Evolutionary conservation across 2,888 invertebrate genomes (phyloP).

Genomic region (Loripinus fragilis): DNA sequence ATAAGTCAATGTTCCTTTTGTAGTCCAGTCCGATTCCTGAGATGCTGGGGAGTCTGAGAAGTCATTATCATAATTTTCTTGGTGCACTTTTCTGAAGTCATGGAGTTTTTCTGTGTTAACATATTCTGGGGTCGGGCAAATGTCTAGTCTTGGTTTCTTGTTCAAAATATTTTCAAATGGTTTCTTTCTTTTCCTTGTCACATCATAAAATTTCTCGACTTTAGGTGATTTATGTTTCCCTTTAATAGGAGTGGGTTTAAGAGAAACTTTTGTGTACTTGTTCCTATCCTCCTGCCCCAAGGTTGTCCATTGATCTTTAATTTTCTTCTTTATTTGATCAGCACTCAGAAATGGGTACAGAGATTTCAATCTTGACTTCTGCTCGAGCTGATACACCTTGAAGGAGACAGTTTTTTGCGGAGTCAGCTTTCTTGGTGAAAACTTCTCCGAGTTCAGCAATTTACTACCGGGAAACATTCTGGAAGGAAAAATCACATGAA

Average conservation of each 20-base stretch:
- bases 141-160: slow-evolving; percentile 20
- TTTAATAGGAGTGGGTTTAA: slow-evolving; percentile 45
- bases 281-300: slow-evolving; percentile 45
- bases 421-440: slow-evolving; percentile 1
- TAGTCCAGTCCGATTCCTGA: background rate
- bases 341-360: slow-evolving; percentile 71
- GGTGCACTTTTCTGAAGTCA: slow-evolving; percentile 33
- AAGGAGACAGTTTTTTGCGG: slow-evolving; percentile 19
- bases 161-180: background rate
- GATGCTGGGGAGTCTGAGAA: slow-evolving; percentile 7
- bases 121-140: slow-evolving; percentile 33
- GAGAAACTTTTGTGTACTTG: slow-evolving; percentile 52
- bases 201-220: background rate
- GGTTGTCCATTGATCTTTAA: slow-evolving; percentile 69
- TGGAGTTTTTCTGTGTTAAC: slow-evolving; percentile 35
- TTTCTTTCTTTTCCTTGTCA: background rate
- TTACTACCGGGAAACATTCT: background rate
- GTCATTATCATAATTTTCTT: slow-evolving; percentile 43
- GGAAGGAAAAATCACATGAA: too few species aligned
- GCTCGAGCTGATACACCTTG: slow-evolving; percentile 32
- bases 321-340: slow-evolving; percentile 70
- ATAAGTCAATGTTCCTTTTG: background rate
- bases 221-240: slow-evolving; percentile 9
- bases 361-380: slow-evolving; percentile 61
- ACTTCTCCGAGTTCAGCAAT: too few species aligned